A percentile compares a stretch with the other conserved stretches of the same genome.
phyloP scores from a whole-genome alignment of 2,113 vertebrate genomes.

The Plecturocebus donacophilus region DNA sequence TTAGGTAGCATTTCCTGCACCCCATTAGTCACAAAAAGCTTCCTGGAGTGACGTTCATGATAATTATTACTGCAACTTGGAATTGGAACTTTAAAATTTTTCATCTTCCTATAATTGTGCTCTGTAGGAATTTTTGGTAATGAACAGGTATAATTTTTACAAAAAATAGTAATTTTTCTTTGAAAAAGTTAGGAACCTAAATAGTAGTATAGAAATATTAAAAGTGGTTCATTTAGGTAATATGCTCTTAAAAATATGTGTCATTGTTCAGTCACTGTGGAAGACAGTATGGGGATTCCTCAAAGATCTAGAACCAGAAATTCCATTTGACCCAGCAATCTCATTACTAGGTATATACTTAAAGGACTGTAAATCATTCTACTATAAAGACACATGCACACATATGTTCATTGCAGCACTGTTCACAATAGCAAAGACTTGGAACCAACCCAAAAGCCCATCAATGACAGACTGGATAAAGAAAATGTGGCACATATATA shows the following conservation, averaged over 20 bases:
- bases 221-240: background rate
- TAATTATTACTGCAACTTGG: background rate
- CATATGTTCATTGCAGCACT: too few relatives aligned
- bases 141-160: background rate
- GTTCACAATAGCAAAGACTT: too few relatives aligned
- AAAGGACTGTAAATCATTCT: too few relatives aligned
- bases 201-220: background rate
- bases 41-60: background rate
- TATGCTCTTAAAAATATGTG: background rate
- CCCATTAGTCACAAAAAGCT: background rate
- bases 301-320: too few relatives aligned
- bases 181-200: background rate
- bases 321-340: too few relatives aligned
- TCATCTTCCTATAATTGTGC: background rate
- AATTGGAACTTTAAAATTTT: background rate
- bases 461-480: too few relatives aligned
- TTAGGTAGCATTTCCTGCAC: background rate
- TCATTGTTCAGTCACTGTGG: background rate
- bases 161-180: background rate
- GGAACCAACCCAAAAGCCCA: too few relatives aligned
- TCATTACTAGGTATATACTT: too few relatives aligned
- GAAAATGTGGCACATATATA: too few relatives aligned
- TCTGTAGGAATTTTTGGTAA: background rate
- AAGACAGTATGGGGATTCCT: too few relatives aligned
- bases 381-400: too few relatives aligned